phyloP scores from a whole-genome alignment of 2,113 vertebrate genomes.

The Cyphomyrus discorhynchus region DNA sequence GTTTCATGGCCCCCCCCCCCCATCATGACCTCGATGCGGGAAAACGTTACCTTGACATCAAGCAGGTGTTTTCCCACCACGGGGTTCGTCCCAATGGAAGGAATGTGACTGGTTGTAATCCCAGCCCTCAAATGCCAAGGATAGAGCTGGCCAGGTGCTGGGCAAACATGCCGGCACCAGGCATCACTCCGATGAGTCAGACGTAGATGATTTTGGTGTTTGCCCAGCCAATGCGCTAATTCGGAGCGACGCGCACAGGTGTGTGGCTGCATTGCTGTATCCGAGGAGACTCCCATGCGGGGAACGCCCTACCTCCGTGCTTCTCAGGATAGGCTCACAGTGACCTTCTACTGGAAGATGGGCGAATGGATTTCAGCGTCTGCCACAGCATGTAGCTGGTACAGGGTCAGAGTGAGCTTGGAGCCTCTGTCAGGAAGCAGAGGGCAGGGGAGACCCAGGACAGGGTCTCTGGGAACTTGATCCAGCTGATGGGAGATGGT shows the following conservation, averaged over 20 bases:
- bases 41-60: background rate
- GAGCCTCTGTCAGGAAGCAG: background rate
- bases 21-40: background rate
- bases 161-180: background rate
- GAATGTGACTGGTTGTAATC: background rate
- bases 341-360: background rate
- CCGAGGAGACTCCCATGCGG: background rate
- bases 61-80: background rate
- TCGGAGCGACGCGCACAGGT: background rate
- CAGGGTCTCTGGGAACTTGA: background rate
- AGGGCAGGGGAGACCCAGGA: background rate
- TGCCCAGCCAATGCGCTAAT: background rate
- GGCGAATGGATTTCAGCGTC: background rate
- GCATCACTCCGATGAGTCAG: background rate
- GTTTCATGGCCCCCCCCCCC: background rate
- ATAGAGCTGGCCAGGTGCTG: background rate
- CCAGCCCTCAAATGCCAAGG: background rate
- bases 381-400: background rate
- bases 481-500: background rate
- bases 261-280: background rate
- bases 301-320: background rate
- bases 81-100: background rate
- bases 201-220: background rate
- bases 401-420: background rate
- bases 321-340: background rate